These are phyloP conservation scores for Cyanistes caeruleus DNA, from an alignment of 2,113 vertebrate genomes.

Conservation along the genomic window DNA sequence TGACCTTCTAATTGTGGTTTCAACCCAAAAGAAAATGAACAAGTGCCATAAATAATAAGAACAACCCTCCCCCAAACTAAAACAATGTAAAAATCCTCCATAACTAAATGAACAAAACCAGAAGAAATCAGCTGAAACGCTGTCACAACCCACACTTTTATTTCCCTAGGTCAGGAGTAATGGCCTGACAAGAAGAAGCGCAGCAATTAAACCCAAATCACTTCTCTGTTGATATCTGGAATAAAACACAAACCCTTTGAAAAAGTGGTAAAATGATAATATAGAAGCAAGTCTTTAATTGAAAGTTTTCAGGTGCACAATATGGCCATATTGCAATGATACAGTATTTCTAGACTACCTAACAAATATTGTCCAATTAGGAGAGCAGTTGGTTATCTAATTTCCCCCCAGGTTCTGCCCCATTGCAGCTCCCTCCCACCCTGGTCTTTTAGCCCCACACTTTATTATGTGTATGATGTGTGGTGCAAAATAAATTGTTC, in stretches of 20 bases:
- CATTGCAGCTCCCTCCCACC: fast-evolving
- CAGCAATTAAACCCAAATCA: neutral
- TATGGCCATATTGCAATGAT: too few relatives aligned
- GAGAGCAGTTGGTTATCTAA: neutral
- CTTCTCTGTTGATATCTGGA: neutral
- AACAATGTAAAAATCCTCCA: fast-evolving
- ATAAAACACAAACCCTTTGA: neutral
- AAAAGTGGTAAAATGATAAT: neutral
- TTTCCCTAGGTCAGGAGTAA: neutral
- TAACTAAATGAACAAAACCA: neutral
- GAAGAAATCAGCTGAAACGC: neutral
- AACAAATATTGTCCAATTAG: neutral
- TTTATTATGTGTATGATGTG: fast-evolving
- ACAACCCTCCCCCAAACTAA: fast-evolving
- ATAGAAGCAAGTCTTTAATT: neutral
- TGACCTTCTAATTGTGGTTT: neutral
- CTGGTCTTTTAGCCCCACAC: neutral
- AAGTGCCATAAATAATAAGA: neutral
- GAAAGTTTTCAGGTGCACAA: neutral
- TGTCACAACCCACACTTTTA: neutral
- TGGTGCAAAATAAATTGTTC: neutral
- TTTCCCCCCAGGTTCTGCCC: neutral
- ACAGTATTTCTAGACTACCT: neutral
- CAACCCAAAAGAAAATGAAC: neutral
- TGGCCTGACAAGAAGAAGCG: neutral